Evolutionary conservation across 2,888 invertebrate species (phyloP), one percentile per base, ranked within the genome.

Genomic region (Scaptomyza caliginosa): DNA sequence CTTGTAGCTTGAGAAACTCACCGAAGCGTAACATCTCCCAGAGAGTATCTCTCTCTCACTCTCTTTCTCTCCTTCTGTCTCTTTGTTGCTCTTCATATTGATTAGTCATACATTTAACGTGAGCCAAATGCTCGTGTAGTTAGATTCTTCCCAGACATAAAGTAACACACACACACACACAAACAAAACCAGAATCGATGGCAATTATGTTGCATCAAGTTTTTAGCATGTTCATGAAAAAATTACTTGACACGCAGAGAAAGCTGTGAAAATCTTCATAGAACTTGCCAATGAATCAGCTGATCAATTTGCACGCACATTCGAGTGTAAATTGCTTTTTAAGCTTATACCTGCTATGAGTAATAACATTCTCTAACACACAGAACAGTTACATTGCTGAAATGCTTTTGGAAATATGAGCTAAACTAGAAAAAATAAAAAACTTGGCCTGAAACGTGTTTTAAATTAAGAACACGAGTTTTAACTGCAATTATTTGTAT

Each of bases 21-120:
- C 13, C 72, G 51, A 67, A 72, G 72, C 74, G 76, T 60, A 39
- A 23, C 52, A 30, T 75, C 75, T 70, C 60, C 60, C 75, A 62
- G 66, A 60, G 71, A 75, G 52, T 56, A 39, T 19, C 16, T 8
- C 50, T 40, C 55, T 46, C n/a, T n/a, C n/a, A n/a, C n/a, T n/a
- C 11, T 38, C 38, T 24, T n/a, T 13, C 8, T 3, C 11, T 45
- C 16, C n/a, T 13, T 32, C 30, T 36, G 17, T 52, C 39, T 34
- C 51, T 34, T 32, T 52, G 38, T 13, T 60, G 51, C 69, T 64
- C 69, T 64, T 49, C 56, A 49, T 55, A 60, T 74, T 57, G 77
- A 76, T 76, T 76, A 76, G 77, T 76, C 76, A 76, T 70, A 74
- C 77, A 28, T 13, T 66, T 60, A 75, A 70, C 57, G 75, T 70